A percentile compares a stretch with the other conserved stretches of the same genome.
These are phyloP conservation scores for Columba livia DNA, from an alignment of 2,113 vertebrate species.

Conservation along the genomic window DNA sequence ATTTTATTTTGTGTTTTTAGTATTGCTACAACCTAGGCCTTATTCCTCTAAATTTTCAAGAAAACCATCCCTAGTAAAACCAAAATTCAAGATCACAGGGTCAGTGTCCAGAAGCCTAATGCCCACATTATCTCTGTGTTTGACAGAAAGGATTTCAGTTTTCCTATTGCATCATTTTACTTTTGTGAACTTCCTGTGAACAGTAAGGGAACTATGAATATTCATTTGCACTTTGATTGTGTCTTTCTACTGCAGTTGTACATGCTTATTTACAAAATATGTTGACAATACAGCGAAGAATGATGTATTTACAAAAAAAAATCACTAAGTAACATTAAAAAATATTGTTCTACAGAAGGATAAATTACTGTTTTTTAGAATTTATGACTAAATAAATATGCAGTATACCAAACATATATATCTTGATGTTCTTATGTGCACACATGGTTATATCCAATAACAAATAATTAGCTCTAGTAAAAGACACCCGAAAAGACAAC, in stretches of 20 bases:
- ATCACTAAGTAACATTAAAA: neutral
- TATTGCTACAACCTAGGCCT: neutral
- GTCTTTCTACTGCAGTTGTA: neutral
- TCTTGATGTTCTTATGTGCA: neutral
- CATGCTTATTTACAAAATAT: neutral
- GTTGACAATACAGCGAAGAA: neutral
- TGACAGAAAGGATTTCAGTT: neutral
- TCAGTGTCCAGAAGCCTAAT: neutral
- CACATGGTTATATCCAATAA: neutral
- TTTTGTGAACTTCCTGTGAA: neutral
- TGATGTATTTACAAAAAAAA: neutral
- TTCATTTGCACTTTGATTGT: neutral
- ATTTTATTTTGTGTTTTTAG: neutral
- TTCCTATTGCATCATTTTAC: neutral
- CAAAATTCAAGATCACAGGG: neutral
- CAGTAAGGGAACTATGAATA: neutral
- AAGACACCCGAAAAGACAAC: neutral
- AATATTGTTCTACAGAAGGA: neutral
- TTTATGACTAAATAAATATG: neutral
- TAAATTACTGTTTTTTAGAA: neutral
- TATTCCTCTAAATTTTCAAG: neutral
- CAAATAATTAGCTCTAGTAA: neutral
- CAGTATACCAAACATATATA: neutral
- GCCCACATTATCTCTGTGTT: neutral
- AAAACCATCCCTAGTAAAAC: neutral